These are phyloP conservation scores for Spinus olivaceus DNA, from an alignment of 2,797 vertebrate genomes.

Conservation along the genomic window DNA sequence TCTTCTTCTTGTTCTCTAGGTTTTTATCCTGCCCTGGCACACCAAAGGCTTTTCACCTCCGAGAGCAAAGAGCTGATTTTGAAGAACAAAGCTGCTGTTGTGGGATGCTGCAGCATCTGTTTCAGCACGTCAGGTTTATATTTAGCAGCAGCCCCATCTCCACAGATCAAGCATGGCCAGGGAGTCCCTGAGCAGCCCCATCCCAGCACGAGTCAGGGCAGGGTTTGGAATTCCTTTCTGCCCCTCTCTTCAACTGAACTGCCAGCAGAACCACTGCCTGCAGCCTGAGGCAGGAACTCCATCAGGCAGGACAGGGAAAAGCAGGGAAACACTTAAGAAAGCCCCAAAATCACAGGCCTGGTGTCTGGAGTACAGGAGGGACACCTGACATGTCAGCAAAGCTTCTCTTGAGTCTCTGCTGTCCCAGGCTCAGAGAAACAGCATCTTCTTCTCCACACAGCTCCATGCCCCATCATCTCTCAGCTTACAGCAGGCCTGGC, in stretches of 20 bases:
- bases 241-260: neutral
- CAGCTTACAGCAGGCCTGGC: neutral
- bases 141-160: conserved; percentile 24
- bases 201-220: neutral
- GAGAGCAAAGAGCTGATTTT: neutral
- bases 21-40: neutral
- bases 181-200: neutral
- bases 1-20: neutral
- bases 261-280: neutral
- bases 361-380: neutral
- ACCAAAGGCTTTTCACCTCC: neutral
- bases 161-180: neutral
- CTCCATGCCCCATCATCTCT: neutral
- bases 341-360: neutral
- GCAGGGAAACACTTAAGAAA: neutral
- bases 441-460: neutral
- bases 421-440: neutral
- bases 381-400: neutral
- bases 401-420: neutral
- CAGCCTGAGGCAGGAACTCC: neutral
- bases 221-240: neutral
- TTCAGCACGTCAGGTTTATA: conserved; percentile 3
- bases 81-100: conserved; percentile 32
- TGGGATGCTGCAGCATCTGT: conserved; percentile 26
- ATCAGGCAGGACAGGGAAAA: neutral